Conservation (phyloP, 53 echinoderm and acorn worm species). For the Echinometra lucunter region DNA sequence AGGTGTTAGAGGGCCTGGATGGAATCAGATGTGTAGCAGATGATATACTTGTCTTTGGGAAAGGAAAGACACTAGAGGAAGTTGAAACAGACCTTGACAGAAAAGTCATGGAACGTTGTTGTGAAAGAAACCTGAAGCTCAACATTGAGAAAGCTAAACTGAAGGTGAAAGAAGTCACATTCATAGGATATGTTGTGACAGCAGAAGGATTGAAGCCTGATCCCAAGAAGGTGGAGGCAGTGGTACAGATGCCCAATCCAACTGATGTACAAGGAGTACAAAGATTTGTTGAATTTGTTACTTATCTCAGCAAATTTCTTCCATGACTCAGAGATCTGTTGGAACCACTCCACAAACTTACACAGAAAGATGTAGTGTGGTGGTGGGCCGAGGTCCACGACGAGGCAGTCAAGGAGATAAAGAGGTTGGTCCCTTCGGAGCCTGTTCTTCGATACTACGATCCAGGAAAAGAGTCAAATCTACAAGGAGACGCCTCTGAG, state of each 20-base stretch:
- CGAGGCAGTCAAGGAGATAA: constrained; percentile 21
- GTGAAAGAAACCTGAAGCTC: constrained; percentile 42
- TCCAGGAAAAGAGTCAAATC: constrained; percentile 21
- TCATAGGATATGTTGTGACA: constrained; percentile 71
- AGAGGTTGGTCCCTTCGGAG: neutral
- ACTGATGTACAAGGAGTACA: no score
- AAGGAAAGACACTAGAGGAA: constrained; percentile 55
- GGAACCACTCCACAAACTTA: constrained; percentile 41
- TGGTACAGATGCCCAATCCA: constrained; percentile 69
- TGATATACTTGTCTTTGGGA: constrained; percentile 72
- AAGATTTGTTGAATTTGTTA: no score
- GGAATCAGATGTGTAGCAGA: constrained; percentile 65
- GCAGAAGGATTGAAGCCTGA: constrained; percentile 61
- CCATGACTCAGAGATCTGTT: neutral
- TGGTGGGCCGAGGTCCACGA: constrained; percentile 65
- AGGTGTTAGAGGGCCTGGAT: no score
- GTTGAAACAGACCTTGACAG: constrained; percentile 40
- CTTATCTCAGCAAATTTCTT: neutral
- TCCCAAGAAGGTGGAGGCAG: constrained; percentile 65
- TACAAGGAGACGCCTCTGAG: constrained; percentile 72
- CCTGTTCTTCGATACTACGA: constrained; percentile 44
- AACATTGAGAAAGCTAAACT: no score
- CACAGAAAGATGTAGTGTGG: constrained; percentile 67
- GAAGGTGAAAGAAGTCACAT: no score
- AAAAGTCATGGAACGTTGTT: constrained; percentile 69